Base-by-base conservation (phyloP, 2,113 vertebrate genomes). In the Perccottus glenii region DNA sequence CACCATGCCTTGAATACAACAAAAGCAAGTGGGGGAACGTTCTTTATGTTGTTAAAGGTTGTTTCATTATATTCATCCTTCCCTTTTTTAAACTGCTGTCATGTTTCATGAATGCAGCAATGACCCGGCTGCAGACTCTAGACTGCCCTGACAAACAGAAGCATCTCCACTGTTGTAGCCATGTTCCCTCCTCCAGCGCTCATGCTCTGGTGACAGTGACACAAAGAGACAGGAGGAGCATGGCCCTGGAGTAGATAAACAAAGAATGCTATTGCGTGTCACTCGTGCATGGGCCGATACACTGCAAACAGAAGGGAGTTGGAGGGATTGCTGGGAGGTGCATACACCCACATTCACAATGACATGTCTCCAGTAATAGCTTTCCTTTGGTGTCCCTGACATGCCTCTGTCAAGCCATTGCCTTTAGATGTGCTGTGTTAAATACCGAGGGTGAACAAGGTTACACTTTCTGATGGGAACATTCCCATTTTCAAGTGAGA, bases 181-280 rank as follows among this genome's bases (percentile, higher is more conserved):
- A 43, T 0, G 64, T 60, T 74, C 75, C 60, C 60, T 86, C 53
- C 74, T 84, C 59, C 56, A 50, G 69, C 44, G 64, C 79, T 74
- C 57, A 60, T 62, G 75, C 81, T 60, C 48, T 36, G 36, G 70
- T 85, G 85, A 87, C 83, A 78, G 82, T 74, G 38, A 89, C 85
- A 85, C 85, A 88, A 87, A 87, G 85, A 84, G 83, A 88, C 83
- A 77, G 27, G 81, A 77, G 51, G 77, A 77, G 75, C 60, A n/a
- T 9, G 77, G 83, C 83, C 85, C 77, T 62, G 74, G 65, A 88
- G 84, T 77, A 77, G 78, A 91, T 83, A 88, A 86, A 84, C 84
- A 87, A 85, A 85, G 78, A 87, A 75, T 40, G 82, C 78, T 85
- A 80, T 83, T 57, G 67, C 75, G 84, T 85, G 85, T 87, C 90